These are phyloP conservation scores for Tyrannus savana DNA, from an alignment of 2,113 vertebrate species.

Conservation along the genomic window DNA sequence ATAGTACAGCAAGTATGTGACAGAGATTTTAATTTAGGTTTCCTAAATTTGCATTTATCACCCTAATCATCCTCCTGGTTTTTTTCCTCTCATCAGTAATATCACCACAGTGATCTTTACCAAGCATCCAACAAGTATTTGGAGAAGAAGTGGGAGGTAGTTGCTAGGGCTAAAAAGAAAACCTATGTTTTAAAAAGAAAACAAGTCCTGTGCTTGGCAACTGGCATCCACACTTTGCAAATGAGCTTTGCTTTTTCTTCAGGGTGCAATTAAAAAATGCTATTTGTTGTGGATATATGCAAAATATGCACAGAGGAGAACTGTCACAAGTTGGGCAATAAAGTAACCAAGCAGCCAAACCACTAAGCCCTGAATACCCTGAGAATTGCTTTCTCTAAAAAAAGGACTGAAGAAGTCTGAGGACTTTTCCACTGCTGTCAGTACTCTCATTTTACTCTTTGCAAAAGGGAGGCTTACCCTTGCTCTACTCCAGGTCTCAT, in stretches of 20 bases:
- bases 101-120: background rate
- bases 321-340: background rate
- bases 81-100: background rate
- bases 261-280: background rate
- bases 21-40: background rate
- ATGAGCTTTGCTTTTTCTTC: background rate
- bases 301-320: background rate
- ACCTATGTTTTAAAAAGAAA: background rate
- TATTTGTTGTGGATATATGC: background rate
- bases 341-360: background rate
- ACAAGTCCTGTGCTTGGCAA: background rate
- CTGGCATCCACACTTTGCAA: background rate
- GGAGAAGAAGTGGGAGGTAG: slow-evolving; percentile 3
- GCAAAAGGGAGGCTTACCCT: background rate
- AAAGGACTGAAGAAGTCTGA: background rate
- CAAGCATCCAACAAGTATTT: background rate
- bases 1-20: background rate
- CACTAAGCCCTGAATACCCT: background rate
- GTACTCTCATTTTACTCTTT: background rate
- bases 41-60: background rate
- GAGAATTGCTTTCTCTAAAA: background rate
- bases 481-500: background rate
- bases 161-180: background rate
- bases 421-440: background rate
- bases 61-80: background rate